Conservation (phyloP, 1,140 invertebrate genomes). For the Acyrthosiphon pisum region DNA sequence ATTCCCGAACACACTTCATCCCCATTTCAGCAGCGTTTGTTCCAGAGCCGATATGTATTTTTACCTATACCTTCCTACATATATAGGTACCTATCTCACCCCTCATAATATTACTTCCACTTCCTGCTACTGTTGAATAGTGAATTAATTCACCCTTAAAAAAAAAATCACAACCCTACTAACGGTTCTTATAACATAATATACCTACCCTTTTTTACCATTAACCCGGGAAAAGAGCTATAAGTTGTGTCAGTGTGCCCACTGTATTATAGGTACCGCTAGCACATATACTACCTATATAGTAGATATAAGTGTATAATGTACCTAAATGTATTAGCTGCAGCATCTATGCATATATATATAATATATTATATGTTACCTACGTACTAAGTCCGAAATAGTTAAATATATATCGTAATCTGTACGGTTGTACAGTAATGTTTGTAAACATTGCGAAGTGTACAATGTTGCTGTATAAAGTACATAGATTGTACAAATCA, state of each 20-base stretch:
- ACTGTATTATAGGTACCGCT: neutral
- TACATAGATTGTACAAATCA: too few species aligned
- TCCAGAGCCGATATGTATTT: neutral
- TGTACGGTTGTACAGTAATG: neutral
- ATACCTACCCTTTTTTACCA: neutral
- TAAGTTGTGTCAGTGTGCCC: neutral
- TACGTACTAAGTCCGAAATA: neutral
- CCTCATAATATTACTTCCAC: constrained; percentile 3
- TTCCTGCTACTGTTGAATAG: constrained; percentile 29
- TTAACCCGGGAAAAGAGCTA: neutral
- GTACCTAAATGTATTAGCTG: neutral
- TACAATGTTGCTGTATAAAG: neutral
- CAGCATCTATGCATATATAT: neutral
- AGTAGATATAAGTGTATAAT: neutral
- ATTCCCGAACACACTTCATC: neutral
- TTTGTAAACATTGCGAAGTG: neutral
- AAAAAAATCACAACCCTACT: constrained; percentile 38
- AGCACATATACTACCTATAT: neutral
- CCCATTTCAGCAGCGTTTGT: neutral
- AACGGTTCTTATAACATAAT: neutral
- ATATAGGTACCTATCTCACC: neutral
- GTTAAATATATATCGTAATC: too few species aligned
- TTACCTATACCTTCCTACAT: neutral
- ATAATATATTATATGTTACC: neutral
- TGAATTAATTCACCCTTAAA: constrained; percentile 39